Conservation (phyloP, 53 echinoderm and acorn worm species). For the Zoroaster sp. region DNA sequence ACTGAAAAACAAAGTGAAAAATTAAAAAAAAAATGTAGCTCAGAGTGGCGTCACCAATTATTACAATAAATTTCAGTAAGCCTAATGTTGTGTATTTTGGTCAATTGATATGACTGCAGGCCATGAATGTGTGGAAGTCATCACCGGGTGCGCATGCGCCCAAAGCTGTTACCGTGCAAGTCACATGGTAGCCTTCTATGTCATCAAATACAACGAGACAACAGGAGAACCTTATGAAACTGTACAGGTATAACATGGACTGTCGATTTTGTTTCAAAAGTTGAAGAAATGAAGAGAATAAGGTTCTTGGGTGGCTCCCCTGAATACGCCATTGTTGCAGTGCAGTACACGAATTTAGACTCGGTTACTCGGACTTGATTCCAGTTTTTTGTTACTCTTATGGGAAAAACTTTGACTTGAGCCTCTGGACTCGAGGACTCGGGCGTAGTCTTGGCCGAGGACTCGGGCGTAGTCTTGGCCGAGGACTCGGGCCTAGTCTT, state of each 20-base stretch:
- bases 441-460: not conserved
- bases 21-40: too few species aligned
- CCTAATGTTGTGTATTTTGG: too few species aligned
- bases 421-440: not conserved
- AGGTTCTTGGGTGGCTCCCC: too few species aligned
- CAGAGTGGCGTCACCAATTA: too few species aligned
- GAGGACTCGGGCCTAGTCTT: too few species aligned
- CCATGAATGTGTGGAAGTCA: constrained; percentile 49
- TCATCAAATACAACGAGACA: constrained; percentile 16
- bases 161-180: constrained; percentile 43
- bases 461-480: not conserved
- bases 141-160: constrained; percentile 46
- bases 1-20: too few species aligned
- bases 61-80: too few species aligned
- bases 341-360: too few species aligned
- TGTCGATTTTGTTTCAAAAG: not conserved
- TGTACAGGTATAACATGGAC: not conserved
- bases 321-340: not conserved
- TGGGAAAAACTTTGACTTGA: too few species aligned
- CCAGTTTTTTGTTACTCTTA: too few species aligned
- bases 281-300: not conserved
- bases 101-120: not conserved
- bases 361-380: too few species aligned
- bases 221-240: constrained; percentile 12
- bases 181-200: constrained; percentile 48